These are phyloP conservation scores for Atlantisia rogersi DNA, from an alignment of 2,113 vertebrate genomes.

Conservation along the genomic window DNA sequence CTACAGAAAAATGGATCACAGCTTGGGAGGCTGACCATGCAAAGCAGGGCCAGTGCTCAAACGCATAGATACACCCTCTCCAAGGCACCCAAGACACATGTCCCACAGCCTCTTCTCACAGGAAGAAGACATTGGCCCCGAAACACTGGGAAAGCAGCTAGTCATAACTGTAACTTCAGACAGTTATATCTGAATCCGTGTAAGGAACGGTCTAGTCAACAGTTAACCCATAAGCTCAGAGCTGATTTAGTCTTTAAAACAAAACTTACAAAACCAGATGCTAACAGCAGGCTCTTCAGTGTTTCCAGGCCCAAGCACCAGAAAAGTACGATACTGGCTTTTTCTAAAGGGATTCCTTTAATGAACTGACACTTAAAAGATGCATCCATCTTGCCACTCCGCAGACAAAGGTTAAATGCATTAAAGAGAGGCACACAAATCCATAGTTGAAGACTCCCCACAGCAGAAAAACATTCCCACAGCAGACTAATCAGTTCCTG, in stretches of 20 bases:
- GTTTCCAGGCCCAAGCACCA: neutral
- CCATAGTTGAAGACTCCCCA: neutral
- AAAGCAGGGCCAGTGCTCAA: neutral
- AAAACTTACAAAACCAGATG: neutral
- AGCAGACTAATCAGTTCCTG: neutral
- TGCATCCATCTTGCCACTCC: neutral
- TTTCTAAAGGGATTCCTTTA: neutral
- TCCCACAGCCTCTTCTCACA: neutral
- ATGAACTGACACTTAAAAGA: neutral
- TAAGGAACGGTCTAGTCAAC: neutral
- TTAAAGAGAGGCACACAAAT: neutral
- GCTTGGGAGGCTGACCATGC: neutral
- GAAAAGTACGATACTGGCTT: neutral
- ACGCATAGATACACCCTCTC: accelerated
- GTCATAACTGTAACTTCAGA: neutral
- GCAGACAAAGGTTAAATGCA: neutral
- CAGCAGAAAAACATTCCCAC: neutral
- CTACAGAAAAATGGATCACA: neutral
- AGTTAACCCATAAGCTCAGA: neutral
- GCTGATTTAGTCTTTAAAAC: neutral
- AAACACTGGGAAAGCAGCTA: neutral
- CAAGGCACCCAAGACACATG: neutral
- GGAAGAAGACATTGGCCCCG: neutral
- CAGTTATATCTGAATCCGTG: neutral
- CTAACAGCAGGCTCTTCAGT: neutral